These are phyloP conservation scores for Matsumurasca onukii DNA, from an alignment of 1,140 invertebrate genomes.

Conservation along the genomic window DNA sequence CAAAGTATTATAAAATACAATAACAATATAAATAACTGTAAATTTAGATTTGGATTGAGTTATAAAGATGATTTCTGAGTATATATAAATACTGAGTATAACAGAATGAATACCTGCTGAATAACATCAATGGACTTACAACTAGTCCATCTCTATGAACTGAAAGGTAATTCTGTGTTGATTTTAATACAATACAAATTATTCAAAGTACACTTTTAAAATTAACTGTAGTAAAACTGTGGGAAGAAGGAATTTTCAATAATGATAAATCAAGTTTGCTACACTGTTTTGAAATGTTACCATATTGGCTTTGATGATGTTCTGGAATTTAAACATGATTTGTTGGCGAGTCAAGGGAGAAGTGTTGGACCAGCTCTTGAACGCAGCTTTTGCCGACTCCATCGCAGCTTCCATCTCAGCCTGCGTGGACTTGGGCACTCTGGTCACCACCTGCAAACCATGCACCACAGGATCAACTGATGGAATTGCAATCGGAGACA, in stretches of 20 bases:
- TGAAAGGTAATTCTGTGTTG: too few species aligned
- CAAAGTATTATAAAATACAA: too few species aligned
- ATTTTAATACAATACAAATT: too few species aligned
- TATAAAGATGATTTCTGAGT: too few species aligned
- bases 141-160: too few species aligned
- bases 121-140: too few species aligned
- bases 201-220: too few species aligned
- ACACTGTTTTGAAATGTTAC: slow-evolving; percentile 48
- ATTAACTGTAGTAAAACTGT: too few species aligned
- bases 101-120: too few species aligned
- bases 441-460: slow-evolving; percentile 59
- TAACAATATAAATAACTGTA: too few species aligned
- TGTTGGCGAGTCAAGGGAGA: slow-evolving; percentile 94
- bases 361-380: slow-evolving; percentile 83
- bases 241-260: background rate
- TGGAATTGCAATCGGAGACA: background rate
- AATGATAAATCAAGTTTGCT: background rate
- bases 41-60: too few species aligned
- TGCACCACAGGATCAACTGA: background rate
- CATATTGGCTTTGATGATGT: slow-evolving; percentile 75
- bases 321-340: slow-evolving; percentile 91
- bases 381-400: slow-evolving; percentile 81
- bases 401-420: slow-evolving; percentile 92
- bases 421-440: slow-evolving; percentile 89
- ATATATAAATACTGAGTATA: too few species aligned